Evolutionary conservation across 1,140 invertebrate species (phyloP).

Genomic region (Apis florea): DNA sequence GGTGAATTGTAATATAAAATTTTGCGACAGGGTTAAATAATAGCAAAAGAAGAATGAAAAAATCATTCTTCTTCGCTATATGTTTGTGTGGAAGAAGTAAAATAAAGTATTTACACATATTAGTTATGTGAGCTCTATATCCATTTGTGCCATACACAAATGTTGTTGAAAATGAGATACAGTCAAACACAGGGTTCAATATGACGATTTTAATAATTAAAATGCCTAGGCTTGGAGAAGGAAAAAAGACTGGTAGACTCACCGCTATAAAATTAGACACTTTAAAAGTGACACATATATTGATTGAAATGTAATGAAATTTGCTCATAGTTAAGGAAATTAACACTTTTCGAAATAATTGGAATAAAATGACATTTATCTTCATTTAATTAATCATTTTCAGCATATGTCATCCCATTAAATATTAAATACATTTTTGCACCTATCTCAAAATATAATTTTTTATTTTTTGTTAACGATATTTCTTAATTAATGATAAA

Average conservation of each 20-base stretch:
- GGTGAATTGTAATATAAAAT: conserved; percentile 25
- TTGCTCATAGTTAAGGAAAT: conserved; percentile 61
- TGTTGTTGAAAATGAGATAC: conserved; percentile 48
- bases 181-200: conserved; percentile 68
- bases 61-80: conserved; percentile 56
- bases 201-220: conserved; percentile 66
- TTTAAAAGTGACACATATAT: conserved; percentile 47
- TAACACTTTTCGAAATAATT: conserved; percentile 46
- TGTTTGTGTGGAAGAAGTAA: conserved; percentile 38
- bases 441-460: conserved; percentile 13
- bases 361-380: conserved; percentile 34
- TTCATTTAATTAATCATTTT: conserved; percentile 24
- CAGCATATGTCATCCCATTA: conserved; percentile 27
- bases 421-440: conserved; percentile 21
- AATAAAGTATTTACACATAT: conserved; percentile 40
- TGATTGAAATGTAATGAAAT: conserved; percentile 49
- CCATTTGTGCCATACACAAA: conserved; percentile 68
- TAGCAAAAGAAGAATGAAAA: conserved; percentile 25
- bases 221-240: conserved; percentile 70
- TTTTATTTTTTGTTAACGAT: background rate
- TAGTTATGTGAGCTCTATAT: conserved; percentile 58
- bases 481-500: background rate
- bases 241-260: conserved; percentile 75
- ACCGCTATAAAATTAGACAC: conserved; percentile 64
- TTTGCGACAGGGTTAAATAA: conserved; percentile 33